Percentiles rank a stretch among this genome's conserved stretches.
These are phyloP conservation scores for Natrix natrix DNA, from an alignment of 2,797 vertebrate species.

Conservation along the genomic window DNA sequence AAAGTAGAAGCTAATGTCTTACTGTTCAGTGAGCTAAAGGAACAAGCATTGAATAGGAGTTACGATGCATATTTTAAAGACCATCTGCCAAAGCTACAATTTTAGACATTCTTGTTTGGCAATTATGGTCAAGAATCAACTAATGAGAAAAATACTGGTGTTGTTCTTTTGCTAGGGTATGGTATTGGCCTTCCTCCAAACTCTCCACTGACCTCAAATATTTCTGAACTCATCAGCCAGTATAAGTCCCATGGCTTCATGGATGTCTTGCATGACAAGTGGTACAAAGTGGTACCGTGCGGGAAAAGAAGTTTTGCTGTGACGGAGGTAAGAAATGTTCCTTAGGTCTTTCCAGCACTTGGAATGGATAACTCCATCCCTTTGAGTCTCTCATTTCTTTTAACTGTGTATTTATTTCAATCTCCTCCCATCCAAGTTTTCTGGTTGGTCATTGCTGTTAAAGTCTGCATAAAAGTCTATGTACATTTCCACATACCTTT, in stretches of 20 bases:
- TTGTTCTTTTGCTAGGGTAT: conserved; percentile 79
- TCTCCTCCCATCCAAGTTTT: neutral
- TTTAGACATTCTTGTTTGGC: neutral
- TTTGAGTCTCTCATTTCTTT: neutral
- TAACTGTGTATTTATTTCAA: neutral
- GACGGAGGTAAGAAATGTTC: conserved; percentile 83
- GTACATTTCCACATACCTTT: neutral
- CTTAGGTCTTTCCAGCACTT: neutral
- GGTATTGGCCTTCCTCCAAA: conserved; percentile 96
- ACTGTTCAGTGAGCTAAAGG: neutral
- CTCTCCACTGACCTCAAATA: conserved; percentile 92
- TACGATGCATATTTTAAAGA: neutral
- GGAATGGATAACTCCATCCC: neutral
- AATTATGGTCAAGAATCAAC: neutral
- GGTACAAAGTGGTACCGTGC: conserved; percentile 98
- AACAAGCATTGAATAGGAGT: neutral
- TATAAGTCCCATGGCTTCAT: conserved; percentile 98
- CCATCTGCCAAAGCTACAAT: neutral
- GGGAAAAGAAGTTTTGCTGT: conserved; percentile 96
- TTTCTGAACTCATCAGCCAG: conserved; percentile 94
- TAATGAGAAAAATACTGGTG: neutral
- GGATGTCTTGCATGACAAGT: conserved; percentile 97
- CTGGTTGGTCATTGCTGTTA: neutral
- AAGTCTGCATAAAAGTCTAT: neutral
- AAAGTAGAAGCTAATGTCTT: neutral